phyloP scores from a whole-genome alignment of 2,888 invertebrate genomes.

The Chymomyza caudatula region DNA sequence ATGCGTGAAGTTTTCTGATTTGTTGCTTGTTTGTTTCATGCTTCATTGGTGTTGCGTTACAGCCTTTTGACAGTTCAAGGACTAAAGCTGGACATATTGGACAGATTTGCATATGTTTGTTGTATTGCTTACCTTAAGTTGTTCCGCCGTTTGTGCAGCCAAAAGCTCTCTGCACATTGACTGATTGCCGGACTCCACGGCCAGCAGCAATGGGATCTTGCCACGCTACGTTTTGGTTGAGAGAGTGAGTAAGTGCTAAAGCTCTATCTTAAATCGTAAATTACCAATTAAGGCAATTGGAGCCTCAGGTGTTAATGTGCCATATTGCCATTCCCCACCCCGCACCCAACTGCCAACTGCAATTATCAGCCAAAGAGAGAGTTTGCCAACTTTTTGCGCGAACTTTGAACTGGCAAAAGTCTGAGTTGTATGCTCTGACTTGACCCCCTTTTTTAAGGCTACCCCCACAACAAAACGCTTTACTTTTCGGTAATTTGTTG shows the following conservation, averaged over 20 bases:
- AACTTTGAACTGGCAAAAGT: slow-evolving; percentile 67
- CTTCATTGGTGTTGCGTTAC: slow-evolving; percentile 8
- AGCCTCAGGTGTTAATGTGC: slow-evolving; percentile 64
- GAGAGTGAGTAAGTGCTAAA: slow-evolving; percentile 10
- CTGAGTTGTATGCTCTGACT: slow-evolving; percentile 57
- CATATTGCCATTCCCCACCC: too few species aligned
- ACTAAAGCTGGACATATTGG: slow-evolving; percentile 5
- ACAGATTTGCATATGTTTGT: slow-evolving; percentile 9
- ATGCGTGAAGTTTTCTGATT: not conserved
- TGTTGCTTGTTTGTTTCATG: slow-evolving; percentile 25
- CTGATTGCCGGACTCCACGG: slow-evolving; percentile 96
- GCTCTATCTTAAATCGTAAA: slow-evolving; percentile 44
- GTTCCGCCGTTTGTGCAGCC: slow-evolving; percentile 90
- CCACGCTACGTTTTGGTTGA: slow-evolving; percentile 85
- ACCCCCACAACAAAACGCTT: not conserved
- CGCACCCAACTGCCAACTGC: not conserved
- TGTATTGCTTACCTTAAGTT: slow-evolving; percentile 83
- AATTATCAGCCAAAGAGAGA: slow-evolving; percentile 12
- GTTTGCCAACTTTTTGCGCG: slow-evolving; percentile 68
- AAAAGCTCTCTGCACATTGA: slow-evolving; percentile 96
- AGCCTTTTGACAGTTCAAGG: slow-evolving; percentile 17
- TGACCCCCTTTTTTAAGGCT: slow-evolving; percentile 42
- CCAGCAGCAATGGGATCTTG: slow-evolving; percentile 94
- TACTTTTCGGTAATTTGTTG: slow-evolving; percentile 61
- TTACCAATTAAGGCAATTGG: slow-evolving; percentile 64